Evolutionary conservation across 2,888 invertebrate genomes (phyloP).

Genomic region (Barypeithes pellucidus): DNA sequence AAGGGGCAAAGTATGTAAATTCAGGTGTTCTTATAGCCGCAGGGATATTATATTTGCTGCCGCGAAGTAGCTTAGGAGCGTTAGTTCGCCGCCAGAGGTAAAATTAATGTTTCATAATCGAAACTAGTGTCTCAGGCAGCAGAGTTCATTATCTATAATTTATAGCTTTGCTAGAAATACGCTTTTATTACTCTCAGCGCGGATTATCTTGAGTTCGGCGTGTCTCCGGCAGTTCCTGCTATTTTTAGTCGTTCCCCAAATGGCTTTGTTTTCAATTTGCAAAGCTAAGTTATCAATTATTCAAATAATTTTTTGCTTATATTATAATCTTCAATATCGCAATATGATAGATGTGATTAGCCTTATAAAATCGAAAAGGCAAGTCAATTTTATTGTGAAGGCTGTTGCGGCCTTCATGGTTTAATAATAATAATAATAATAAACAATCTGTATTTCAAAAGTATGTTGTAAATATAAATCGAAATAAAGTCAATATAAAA

Average conservation of each 20-base stretch:
- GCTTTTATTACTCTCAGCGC: constrained; percentile 58
- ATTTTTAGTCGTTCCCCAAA: constrained; percentile 10
- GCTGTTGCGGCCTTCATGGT: no score
- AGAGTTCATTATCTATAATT: constrained; percentile 69
- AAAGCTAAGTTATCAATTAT: background rate
- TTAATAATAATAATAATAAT: no score
- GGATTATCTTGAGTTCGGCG: constrained; percentile 25
- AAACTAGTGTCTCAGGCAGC: constrained; percentile 68
- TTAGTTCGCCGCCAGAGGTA: constrained; percentile 67
- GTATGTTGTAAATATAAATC: no score
- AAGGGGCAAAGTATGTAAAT: constrained; percentile 16
- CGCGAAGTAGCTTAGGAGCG: constrained; percentile 56
- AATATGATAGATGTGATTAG: no score
- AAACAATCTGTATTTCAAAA: no score
- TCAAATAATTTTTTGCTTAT: background rate
- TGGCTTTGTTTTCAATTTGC: constrained; percentile 8
- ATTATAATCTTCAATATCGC: no score
- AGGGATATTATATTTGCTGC: constrained; percentile 20
- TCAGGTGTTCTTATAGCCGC: constrained; percentile 24
- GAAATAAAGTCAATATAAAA: no score
- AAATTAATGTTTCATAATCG: constrained; percentile 71
- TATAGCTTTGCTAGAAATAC: constrained; percentile 62
- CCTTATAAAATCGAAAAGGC: no score
- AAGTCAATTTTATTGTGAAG: no score
- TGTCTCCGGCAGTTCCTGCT: constrained; percentile 25